Base-by-base conservation (phyloP, 1,140 invertebrate genomes). In the Anastrepha obliqua region DNA sequence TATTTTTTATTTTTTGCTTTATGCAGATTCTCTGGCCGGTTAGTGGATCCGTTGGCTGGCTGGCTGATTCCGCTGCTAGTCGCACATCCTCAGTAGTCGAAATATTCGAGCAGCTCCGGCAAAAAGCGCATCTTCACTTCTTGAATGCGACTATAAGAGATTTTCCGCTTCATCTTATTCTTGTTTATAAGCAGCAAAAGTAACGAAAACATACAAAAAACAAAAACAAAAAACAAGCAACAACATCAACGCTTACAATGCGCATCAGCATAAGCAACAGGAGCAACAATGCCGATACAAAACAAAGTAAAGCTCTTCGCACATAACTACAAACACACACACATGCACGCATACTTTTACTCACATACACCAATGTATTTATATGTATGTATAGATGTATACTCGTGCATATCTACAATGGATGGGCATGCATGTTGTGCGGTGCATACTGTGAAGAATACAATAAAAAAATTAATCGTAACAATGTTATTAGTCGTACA, bases 401-500 rank as follows among this genome's bases (percentile, higher is more conserved):
- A n/a, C 42, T 51, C 20, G 44, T 78, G 47, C n/a, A 55, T 39
- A 29, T 29, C 29, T 0, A 29, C 29, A 29, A 29, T 29, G 29
- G 29, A 29, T 29, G 29, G 29, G 29, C 29, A 29, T 29, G 29
- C 29, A 29, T 29, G 29, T 29, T 29, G 29, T 29, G 29, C 29
- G 29, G 29, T 29, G 29, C 47, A 78, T 78, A 78, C 74, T 51
- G 7, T n/a, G 74, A 11, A 2, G 47, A 58, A 81, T 81, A 81
- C 51, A 87, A 86, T 87, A 87, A 87, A 89, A 90, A 92, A 88
- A 92, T 91, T 91, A 92, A 92, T 92, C 90, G 91, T 92, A 92
- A 92, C 91, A 92, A 92, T 92, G 91, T 92, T 92, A 92, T 92
- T 89, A 89, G 88, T 88, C 88, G 87, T 89, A 89, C 88, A 89